Percentiles rank a stretch among this genome's conserved stretches.
These are phyloP conservation scores for Aurelia aurita DNA, from an alignment of 30 jellyfish, hydroid and myxozoan genomes.

Conservation along the genomic window DNA sequence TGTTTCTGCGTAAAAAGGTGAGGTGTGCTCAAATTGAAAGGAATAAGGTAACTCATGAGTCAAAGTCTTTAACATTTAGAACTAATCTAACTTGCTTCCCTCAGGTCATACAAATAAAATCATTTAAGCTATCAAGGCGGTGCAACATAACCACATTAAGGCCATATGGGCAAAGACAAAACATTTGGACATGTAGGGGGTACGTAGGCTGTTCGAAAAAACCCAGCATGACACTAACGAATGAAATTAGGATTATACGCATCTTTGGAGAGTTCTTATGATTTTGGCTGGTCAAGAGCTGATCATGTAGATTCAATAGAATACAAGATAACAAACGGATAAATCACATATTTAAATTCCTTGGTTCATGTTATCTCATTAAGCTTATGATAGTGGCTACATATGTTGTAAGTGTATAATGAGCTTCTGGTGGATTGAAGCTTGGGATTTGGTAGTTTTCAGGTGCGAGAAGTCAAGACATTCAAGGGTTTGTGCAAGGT, in stretches of 20 bases:
- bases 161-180: conserved; percentile 13
- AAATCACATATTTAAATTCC: conserved; percentile 24
- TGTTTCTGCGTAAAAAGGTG: too few species aligned
- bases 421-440: conserved; percentile 1
- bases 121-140: conserved; percentile 32
- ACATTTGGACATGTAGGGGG: conserved; percentile 59
- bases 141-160: conserved; percentile 55
- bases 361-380: conserved; percentile 13
- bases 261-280: not conserved
- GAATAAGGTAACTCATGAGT: too few species aligned
- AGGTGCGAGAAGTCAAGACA: too few species aligned
- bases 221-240: conserved; percentile 46
- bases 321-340: conserved; percentile 19
- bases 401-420: conserved; percentile 2
- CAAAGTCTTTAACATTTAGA: too few species aligned
- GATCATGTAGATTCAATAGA: conserved; percentile 27
- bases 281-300: conserved; percentile 17
- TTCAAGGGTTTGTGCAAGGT: too few species aligned
- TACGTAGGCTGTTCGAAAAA: conserved; percentile 31
- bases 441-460: not conserved
- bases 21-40: too few species aligned
- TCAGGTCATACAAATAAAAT: too few species aligned
- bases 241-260: conserved; percentile 57
- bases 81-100: too few species aligned
- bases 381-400: conserved; percentile 25